These are phyloP conservation scores for Calycopis cecrops DNA, from an alignment of 1,140 invertebrate genomes.

Conservation along the genomic window DNA sequence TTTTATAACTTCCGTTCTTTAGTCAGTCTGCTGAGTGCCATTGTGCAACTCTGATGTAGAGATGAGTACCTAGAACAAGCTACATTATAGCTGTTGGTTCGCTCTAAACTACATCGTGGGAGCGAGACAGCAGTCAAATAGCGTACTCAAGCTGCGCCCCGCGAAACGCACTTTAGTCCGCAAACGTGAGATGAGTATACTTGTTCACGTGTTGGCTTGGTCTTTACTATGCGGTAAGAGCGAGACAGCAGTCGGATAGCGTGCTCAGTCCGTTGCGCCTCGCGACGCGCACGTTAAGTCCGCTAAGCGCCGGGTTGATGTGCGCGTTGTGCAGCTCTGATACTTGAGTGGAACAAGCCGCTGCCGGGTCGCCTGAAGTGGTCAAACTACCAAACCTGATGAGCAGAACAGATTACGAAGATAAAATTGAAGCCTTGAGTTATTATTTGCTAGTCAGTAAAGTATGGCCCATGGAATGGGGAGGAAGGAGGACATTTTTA, in stretches of 20 bases:
- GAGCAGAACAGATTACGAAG: background rate
- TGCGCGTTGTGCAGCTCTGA: slow-evolving; percentile 56
- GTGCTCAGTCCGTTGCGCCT: slow-evolving; percentile 24
- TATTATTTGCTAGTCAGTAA: too few relatives aligned
- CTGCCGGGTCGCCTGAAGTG: slow-evolving; percentile 78
- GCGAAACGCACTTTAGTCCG: background rate
- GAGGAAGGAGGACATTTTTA: too few relatives aligned
- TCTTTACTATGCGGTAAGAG: slow-evolving; percentile 17
- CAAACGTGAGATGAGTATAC: too few relatives aligned
- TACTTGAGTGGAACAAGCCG: slow-evolving; percentile 65
- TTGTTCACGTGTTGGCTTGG: background rate
- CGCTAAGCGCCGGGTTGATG: slow-evolving; percentile 44
- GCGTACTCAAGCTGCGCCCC: background rate
- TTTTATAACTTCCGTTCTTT: too few relatives aligned
- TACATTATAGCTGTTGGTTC: background rate
- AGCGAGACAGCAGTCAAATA: slow-evolving; percentile 9
- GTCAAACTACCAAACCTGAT: slow-evolving; percentile 47
- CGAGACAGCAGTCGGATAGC: slow-evolving; percentile 31
- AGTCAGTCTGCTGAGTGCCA: too few relatives aligned
- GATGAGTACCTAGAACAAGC: background rate
- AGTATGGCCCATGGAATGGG: too few relatives aligned
- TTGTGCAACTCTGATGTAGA: too few relatives aligned
- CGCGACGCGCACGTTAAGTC: slow-evolving; percentile 22
- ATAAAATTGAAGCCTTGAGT: slow-evolving; percentile 1
- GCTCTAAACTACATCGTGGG: background rate